Evolutionary conservation across 1,140 invertebrate species (phyloP), one percentile per base, ranked within the genome.

Genomic region (Ladona fulva): DNA sequence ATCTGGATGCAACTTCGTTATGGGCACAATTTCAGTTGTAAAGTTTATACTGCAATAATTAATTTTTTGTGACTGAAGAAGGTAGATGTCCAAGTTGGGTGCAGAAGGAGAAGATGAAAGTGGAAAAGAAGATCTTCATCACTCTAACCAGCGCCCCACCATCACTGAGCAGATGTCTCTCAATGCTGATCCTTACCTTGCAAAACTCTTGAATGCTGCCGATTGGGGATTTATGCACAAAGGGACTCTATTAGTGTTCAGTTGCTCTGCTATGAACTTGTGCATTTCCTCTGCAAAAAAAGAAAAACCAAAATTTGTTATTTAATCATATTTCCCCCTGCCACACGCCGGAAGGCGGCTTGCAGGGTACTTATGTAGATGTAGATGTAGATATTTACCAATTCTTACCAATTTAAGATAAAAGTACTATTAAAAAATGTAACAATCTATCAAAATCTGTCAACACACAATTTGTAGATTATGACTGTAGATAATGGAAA

Each of bases 181-280:
- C 77, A 77, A 44, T 24, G 24, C 76, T 73, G 52, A 22, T 22
- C 87, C 92, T 95, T 94, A 98, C 95, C 95, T 98, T 89, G 96
- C 95, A 91, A 99, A 99, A 89, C 95, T 98, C 89, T 98, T 99
- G 89, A 98, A 99, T 84, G 97, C 95, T 84, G 97, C 96, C 82
- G 97, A 98, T 88, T 98, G 96, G 80, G 97, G 98, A 89, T 99
- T 99, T 88, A 99, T 98, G 89, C 97, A 99, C 77, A 99, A 89
- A 81, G 98, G 97, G 79, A 99, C 96, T 79, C 95, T 91, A 80
- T 87, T 87, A 81, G 94, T 94, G 84, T 95, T 94, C 84, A 98
- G 90, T 85, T 97, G 96, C 85, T 99, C 96, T 81, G 94, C 92
- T 85, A 99, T 98, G 88, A 98, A 98, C 89, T 96, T 97, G 89